Base-by-base conservation (phyloP, 1,140 invertebrate genomes). In the Teleopsis dalmanni region DNA sequence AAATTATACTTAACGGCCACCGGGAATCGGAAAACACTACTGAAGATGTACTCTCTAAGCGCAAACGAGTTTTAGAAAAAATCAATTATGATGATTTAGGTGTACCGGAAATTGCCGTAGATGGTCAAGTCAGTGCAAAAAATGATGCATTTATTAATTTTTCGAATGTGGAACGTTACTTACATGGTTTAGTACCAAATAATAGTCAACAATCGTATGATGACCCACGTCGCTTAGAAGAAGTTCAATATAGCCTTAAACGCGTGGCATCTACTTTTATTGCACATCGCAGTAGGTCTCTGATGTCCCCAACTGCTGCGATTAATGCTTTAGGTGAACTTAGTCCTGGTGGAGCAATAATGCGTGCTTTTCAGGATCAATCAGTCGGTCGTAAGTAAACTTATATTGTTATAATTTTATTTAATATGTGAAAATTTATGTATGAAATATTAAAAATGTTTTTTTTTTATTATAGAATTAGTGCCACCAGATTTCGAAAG, bases 331-430 rank as follows among this genome's bases (percentile, higher is more conserved):
- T 95, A 4, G 88, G 88, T 22, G 91, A 95, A 74, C 75, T 96
- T 14, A 91, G 88, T 59, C 91, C 92, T n/a, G 92, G 92, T 46
- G 93, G 93, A 22, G 81, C 82, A 27, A 77, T 96, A 9, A 95
- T 96, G 91, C 82, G 91, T 57, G 84, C 88, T 14, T 87, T 87
- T 64, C 80, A 84, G 56, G 83, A 86, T 58, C 81, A 85, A 63
- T 81, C 83, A 68, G 76, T 84, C 73, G 79, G 81, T 46, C 84
- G 89, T 89, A 77, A 82, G 83, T 79, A 59, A 45, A 21, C 14
- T 4, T 19, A 14, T 33, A 10, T 41, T 52, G 33, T 0, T 48
- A 23, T 35, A 8, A 35, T 53, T 18, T n/a, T 38, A 23, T 34
- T 10, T 33, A 19, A 43, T 11, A 50, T 48, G 22, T 8, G 14